Conservation (phyloP, 1,140 invertebrate species). For the Sarcophaga bullata region DNA sequence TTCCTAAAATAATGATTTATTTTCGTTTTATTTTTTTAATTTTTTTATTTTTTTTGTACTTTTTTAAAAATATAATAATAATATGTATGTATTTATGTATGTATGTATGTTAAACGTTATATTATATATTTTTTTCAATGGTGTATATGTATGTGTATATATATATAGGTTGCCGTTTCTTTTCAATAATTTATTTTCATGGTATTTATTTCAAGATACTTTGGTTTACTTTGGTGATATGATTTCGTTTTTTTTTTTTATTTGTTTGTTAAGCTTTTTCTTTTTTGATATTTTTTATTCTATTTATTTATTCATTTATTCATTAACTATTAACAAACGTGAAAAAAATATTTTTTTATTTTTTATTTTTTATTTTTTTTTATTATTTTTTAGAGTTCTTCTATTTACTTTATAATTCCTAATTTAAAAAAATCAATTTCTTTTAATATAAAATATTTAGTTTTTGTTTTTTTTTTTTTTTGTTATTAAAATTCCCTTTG, state of each 20-base stretch:
- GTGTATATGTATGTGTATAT: too few species aligned
- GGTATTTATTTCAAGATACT: slow-evolving; percentile 29
- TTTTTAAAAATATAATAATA: slow-evolving; percentile 37
- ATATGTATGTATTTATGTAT: slow-evolving; percentile 3
- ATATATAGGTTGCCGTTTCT: too few species aligned
- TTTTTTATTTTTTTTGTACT: slow-evolving; percentile 7
- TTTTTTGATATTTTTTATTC: not conserved
- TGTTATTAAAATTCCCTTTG: not conserved
- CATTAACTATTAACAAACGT: not conserved
- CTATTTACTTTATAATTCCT: not conserved
- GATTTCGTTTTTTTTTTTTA: slow-evolving; percentile 27
- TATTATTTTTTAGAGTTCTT: not conserved
- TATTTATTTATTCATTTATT: not conserved
- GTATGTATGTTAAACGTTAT: not conserved
- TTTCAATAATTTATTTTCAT: not conserved
- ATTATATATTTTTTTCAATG: not conserved
- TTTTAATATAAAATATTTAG: not conserved
- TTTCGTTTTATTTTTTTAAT: not conserved
- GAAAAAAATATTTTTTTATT: not conserved
- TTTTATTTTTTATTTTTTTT: slow-evolving; percentile 12
- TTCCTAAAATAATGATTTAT: not conserved
- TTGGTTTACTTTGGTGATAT: slow-evolving; percentile 38
- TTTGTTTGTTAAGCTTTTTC: not conserved
- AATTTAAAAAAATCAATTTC: not conserved
- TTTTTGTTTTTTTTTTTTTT: not conserved